Conservation (phyloP, 2,113 vertebrate genomes). For the Pithys albifrons region DNA sequence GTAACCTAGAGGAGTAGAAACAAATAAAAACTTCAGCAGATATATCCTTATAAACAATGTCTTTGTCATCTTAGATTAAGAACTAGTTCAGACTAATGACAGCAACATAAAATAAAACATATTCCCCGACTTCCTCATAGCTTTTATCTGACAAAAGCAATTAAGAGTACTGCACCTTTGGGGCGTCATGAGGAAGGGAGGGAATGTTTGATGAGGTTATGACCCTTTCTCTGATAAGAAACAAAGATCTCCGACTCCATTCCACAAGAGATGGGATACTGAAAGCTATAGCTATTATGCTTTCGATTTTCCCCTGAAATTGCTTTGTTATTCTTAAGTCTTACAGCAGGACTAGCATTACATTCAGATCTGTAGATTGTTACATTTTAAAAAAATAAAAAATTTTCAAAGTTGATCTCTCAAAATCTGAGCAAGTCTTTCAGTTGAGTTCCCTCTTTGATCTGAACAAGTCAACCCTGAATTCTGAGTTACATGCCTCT, state of each 20-base stretch:
- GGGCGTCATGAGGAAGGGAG: constrained; percentile 39
- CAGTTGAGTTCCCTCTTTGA: background rate
- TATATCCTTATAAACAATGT: background rate
- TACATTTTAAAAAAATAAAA: background rate
- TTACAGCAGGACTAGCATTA: background rate
- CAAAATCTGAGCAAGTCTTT: background rate
- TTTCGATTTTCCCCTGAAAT: background rate
- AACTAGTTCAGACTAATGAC: constrained; percentile 29
- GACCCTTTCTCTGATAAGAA: constrained; percentile 12
- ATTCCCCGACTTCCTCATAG: constrained; percentile 39
- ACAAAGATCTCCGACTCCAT: background rate
- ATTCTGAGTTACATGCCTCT: background rate
- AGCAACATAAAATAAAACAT: constrained; percentile 20
- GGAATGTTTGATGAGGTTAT: constrained; percentile 18
- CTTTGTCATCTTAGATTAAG: constrained; percentile 3
- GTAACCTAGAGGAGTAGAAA: background rate
- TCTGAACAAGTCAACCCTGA: background rate
- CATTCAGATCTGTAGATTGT: background rate
- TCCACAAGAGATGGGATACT: background rate
- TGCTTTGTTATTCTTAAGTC: background rate
- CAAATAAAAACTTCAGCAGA: background rate
- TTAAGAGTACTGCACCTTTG: constrained; percentile 34
- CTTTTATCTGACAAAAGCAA: constrained; percentile 54
- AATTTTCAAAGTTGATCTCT: background rate
- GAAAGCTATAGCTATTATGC: background rate